Evolutionary conservation across 2,888 invertebrate species (phyloP).

Genomic region (Drosophila anceps): DNA sequence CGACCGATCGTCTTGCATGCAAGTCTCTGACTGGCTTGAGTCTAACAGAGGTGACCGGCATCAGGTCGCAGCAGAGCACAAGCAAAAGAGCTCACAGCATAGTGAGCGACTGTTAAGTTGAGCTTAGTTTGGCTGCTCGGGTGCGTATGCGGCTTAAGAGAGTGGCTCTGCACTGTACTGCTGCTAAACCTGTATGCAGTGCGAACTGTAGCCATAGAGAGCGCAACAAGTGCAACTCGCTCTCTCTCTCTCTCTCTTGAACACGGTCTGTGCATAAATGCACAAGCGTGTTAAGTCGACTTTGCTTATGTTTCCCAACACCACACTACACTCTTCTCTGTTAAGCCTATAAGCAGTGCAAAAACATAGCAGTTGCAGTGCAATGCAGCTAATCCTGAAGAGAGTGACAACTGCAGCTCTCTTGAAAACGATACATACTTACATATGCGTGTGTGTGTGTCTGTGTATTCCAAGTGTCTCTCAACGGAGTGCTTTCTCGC

Average conservation of each 20-base stretch:
- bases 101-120: conserved; percentile 10
- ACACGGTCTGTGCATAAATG: not conserved
- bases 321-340: not conserved
- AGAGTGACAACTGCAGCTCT: conserved; percentile 1
- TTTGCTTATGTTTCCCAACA: not conserved
- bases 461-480: not conserved
- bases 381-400: not conserved
- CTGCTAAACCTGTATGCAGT: not conserved
- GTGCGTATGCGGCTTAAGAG: not conserved
- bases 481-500: not conserved
- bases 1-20: conserved; percentile 58
- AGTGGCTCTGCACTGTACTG: not conserved
- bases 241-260: conserved; percentile 1
- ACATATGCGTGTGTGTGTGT: not conserved
- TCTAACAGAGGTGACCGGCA: conserved; percentile 31
- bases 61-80: conserved; percentile 19
- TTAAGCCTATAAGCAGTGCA: not conserved
- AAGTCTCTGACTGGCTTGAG: conserved; percentile 50
- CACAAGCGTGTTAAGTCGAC: not conserved
- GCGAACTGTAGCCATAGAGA: not conserved
- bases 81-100: conserved; percentile 10
- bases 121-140: conserved; percentile 10
- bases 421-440: not conserved
- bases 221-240: not conserved
- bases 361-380: not conserved